Conservation (phyloP, 2,113 vertebrate species). For the Prolemur simus region DNA sequence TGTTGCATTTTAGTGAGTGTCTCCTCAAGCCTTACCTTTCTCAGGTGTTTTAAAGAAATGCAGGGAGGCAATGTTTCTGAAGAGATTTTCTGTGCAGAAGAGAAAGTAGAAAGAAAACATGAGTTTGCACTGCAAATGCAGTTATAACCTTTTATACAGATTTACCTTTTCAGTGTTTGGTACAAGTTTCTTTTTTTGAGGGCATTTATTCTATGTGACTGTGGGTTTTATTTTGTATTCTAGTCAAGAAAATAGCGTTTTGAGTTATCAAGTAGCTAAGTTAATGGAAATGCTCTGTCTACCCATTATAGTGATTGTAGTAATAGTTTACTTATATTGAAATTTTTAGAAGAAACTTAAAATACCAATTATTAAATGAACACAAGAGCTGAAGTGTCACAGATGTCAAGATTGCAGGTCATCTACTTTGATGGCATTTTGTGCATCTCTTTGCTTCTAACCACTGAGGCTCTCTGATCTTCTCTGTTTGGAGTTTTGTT, state of each 20-base stretch:
- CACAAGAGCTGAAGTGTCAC: neutral
- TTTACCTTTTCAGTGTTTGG: slow-evolving; percentile 84
- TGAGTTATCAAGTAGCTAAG: slow-evolving; percentile 57
- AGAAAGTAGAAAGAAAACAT: slow-evolving; percentile 77
- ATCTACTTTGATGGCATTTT: slow-evolving; percentile 33
- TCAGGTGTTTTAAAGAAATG: slow-evolving; percentile 85
- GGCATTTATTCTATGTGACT: slow-evolving; percentile 76
- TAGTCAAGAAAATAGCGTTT: slow-evolving; percentile 49
- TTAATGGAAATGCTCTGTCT: slow-evolving; percentile 56
- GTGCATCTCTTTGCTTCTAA: slow-evolving; percentile 16
- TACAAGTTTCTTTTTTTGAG: slow-evolving; percentile 80
- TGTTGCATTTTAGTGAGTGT: slow-evolving; percentile 77
- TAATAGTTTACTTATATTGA: slow-evolving; percentile 58
- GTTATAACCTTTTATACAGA: slow-evolving; percentile 80
- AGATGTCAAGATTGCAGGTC: neutral
- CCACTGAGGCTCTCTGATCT: neutral
- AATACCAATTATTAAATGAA: neutral
- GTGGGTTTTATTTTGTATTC: slow-evolving; percentile 60
- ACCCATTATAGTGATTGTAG: slow-evolving; percentile 70
- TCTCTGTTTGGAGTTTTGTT: neutral
- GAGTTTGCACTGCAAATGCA: slow-evolving; percentile 86
- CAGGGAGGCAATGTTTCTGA: slow-evolving; percentile 83
- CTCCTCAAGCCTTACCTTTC: slow-evolving; percentile 85
- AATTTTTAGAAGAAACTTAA: slow-evolving; percentile 33
- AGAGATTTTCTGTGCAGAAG: slow-evolving; percentile 78